Evolutionary conservation across 2,113 vertebrate species (phyloP), one percentile per base, ranked within the genome.

Genomic region (Solea solea): DNA sequence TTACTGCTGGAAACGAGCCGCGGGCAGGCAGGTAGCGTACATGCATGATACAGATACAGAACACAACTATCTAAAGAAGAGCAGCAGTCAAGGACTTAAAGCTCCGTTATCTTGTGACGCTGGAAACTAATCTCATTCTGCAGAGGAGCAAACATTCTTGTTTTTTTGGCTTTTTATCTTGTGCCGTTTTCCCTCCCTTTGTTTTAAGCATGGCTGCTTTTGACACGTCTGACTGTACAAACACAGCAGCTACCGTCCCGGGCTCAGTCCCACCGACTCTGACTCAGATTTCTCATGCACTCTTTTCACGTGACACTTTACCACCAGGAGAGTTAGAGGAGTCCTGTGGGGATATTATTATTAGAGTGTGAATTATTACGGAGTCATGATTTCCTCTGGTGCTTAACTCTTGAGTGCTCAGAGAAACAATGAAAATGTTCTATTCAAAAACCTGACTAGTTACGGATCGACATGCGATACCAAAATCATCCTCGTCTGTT

Each of bases 271-370:
- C 49, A 69, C 74, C 49, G 64, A 68, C 61, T 75, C 34, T 34
- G 34, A 34, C 58, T 55, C 40, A 25, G 7, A 51, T 66, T 65
- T 64, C 60, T 71, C 62, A 64, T 58, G 61, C 64, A 42, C 16
- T 60, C 40, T 49, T 46, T 66, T 75, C 80, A 79, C 69, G 63
- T 74, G 65, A 78, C 67, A 78, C 62, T 76, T 84, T 62, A 51
- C 79, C 72, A 64, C 78, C 70, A 77, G 64, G 56, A 66, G 68
- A 82, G 69, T 69, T 65, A 42, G 40, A 59, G 27, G 14, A 21
- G n/a, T 72, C 83, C 60, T 49, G 5, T 54, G 48, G 74, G 83
- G 79, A 74, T 61, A 69, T 44, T 64, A 44, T 28, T 58, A 73
- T 65, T 56, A 51, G 61, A 74, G 44, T 53, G 48, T 62, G 48